Evolutionary conservation across 2,113 vertebrate species (phyloP), one percentile per base, ranked within the genome.

Genomic region (Serinus canaria): DNA sequence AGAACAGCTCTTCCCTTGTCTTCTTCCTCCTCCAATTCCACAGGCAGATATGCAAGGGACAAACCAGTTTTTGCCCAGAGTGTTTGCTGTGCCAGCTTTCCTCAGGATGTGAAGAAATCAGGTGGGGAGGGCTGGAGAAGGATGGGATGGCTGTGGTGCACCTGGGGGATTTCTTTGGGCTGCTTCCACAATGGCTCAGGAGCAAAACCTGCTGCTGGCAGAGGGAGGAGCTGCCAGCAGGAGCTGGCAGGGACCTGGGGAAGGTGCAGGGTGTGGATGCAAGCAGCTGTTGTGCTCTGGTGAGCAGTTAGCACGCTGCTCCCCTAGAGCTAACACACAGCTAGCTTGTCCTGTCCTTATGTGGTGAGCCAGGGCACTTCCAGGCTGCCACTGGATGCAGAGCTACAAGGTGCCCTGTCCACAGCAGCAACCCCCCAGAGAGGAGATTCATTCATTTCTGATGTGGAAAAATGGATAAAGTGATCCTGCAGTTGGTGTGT

Each of bases 271-370:
- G 7, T 58, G 13, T 16, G 49, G 24, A 14, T 64, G 39, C 9
- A 24, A 44, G 11, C 3, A 24, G 5, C 14, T 52, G 13, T 12
- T n/a, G 33, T 10, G 30, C 0, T 4, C 31, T 49, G 39, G 13
- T 10, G 43, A 41, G 3, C 24, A 83, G 22, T 5, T 19, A 4
- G 17, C 1, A 0, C 4, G 19, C 1, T 39, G 1, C 30, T 56
- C 30, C 58, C 10, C 27, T 23, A 8, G 11, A 24, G 0, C 6
- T 27, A 7, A 50, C 11, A 24, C 23, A 8, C 14, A 22, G 0
- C 8, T 27, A 6, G 58, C 52, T 33, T 41, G 31, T 44, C 62
- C n/a, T 63, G 37, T 67, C 43, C 31, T 43, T 5, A 2, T 10
- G 33, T 50, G 72, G 13, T 59, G 70, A 75, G 25, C 27, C 10